Base-by-base conservation (phyloP, 1,140 invertebrate species). In the Drosophila malerkotliana region DNA sequence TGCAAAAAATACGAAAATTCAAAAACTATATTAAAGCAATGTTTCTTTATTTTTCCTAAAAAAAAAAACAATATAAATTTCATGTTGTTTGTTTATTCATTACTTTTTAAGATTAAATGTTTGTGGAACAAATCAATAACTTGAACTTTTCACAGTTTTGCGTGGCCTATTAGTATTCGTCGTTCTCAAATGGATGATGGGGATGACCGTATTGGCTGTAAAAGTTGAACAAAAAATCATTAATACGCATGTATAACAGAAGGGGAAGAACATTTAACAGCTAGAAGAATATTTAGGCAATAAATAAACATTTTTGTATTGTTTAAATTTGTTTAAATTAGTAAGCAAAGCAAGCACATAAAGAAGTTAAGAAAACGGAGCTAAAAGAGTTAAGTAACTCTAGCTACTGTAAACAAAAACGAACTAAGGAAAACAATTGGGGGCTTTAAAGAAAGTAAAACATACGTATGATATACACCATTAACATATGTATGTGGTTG, bases 131-230 rank as follows among this genome's bases (percentile, higher is more conserved):
- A 62, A 62, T 66, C 15, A 24, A 41, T 21, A 24, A 41, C 39
- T 64, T 62, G 26, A 66, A 49, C 47, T 62, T 26, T 41, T 26
- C 15, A 51, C 45, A 15, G 32, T 30, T 15, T 44, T 44, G 2
- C 18, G 32, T 18, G 32, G 26, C 4, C 3, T 32, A 10, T n/a
- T 66, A 66, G 62, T 18, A 66, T 62, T 66, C 62, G 62, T 66
- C 62, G 32, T 49, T 66, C 32, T 39, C 62, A 21, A 66, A 66
- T 21, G 62, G 62, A 60, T 66, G 62, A 58, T 66, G 44, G 26
- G 62, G 62, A 32, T 66, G 57, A 41, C 45, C 45, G 26, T 4
- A n/a, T 4, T 32, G 24, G 45, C 62, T 66, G 62, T n/a, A 66
- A 66, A 24, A 61, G 14, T 14, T 0, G 26, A 32, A 41, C 9